A percentile compares a stretch with the other conserved stretches of the same genome.
Evolutionary conservation across 2,113 vertebrate species (phyloP).

Genomic region (Rhinopithecus roxellana): DNA sequence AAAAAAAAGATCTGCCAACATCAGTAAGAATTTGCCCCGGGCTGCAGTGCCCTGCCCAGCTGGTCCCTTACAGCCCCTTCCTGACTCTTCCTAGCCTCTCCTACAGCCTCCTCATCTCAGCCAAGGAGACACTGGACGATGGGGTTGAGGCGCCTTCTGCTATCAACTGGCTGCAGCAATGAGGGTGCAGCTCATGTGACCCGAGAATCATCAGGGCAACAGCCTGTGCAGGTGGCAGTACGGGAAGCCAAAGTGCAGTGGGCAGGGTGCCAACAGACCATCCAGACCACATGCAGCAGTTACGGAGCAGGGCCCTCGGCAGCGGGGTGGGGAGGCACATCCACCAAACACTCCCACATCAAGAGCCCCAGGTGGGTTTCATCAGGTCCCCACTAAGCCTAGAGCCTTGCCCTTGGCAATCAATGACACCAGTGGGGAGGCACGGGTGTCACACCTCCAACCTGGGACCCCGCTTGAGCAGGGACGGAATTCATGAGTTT

Average conservation of each 20-base stretch:
- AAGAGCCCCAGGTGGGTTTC: background rate
- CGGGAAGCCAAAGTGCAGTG: rapidly evolving
- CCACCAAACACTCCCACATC: rapidly evolving
- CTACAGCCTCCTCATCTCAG: background rate
- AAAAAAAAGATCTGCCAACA: background rate
- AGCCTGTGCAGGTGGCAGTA: rapidly evolving
- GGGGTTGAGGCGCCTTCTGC: background rate
- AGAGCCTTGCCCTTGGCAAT: background rate
- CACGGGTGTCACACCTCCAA: rapidly evolving
- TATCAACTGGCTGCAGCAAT: rapidly evolving
- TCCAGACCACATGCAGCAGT: background rate
- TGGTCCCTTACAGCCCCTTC: background rate
- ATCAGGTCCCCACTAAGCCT: background rate
- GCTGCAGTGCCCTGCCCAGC: background rate
- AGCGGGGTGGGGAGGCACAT: rapidly evolving
- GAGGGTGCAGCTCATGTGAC: rapidly evolving
- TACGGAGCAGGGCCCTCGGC: rapidly evolving
- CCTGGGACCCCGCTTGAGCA: background rate
- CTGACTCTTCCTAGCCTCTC: background rate
- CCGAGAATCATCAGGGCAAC: background rate
- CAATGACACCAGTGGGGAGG: background rate
- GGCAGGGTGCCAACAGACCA: background rate
- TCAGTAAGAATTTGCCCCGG: background rate
- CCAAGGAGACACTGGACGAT: background rate
- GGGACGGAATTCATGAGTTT: background rate